Evolutionary conservation across 2,113 vertebrate genomes (phyloP).

Genomic region (Vidua chalybeata): DNA sequence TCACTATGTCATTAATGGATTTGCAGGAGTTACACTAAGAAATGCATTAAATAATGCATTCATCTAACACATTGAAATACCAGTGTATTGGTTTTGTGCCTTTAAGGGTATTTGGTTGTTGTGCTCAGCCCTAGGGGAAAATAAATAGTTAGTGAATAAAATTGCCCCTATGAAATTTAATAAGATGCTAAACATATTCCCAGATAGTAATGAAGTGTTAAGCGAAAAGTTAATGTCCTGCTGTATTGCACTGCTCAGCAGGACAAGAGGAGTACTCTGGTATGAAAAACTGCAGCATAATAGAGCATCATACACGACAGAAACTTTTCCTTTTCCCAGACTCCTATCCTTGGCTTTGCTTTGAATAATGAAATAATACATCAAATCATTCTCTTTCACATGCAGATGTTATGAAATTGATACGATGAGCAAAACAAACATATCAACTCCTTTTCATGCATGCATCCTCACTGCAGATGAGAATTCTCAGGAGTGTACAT

Average conservation of each 20-base stretch:
- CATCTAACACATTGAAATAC: background rate
- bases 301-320: background rate
- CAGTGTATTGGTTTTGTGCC: background rate
- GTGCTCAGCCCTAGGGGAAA: background rate
- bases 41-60: background rate
- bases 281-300: background rate
- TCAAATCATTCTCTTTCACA: background rate
- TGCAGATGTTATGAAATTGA: background rate
- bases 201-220: background rate
- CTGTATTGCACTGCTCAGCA: background rate
- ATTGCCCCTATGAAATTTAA: constrained; percentile 2
- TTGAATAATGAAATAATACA: background rate
- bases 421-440: background rate
- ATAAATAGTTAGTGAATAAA: constrained; percentile 30
- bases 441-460: background rate
- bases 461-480: background rate
- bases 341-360: background rate
- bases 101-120: background rate
- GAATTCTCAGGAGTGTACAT: background rate
- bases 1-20: background rate
- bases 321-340: background rate
- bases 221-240: constrained; percentile 26
- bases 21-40: background rate
- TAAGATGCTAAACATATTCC: constrained; percentile 32
- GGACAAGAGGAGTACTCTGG: background rate